These are phyloP conservation scores for Cerastis leucographa DNA, from an alignment of 2,888 invertebrate species.

Conservation along the genomic window DNA sequence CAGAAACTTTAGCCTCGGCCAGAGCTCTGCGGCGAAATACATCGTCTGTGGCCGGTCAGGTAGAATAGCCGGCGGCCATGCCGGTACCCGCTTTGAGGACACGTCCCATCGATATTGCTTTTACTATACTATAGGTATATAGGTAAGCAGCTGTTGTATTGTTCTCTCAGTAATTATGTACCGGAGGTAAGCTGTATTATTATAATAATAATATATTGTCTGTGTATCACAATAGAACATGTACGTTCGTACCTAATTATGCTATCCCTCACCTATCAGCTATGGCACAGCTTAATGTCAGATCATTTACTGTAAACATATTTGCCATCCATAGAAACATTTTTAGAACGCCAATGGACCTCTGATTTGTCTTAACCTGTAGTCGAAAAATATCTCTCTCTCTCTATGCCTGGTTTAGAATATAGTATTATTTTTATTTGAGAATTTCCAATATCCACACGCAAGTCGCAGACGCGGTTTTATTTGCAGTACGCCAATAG, in stretches of 20 bases:
- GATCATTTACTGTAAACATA: background rate
- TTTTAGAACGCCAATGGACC: too few relatives aligned
- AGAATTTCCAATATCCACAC: background rate
- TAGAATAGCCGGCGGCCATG: conserved; percentile 23
- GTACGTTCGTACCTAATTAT: background rate
- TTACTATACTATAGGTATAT: background rate
- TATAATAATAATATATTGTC: background rate
- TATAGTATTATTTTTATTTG: background rate
- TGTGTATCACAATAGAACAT: background rate
- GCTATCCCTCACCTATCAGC: background rate
- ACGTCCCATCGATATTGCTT: conserved; percentile 29
- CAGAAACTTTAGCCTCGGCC: background rate
- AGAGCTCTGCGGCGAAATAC: conserved; percentile 6
- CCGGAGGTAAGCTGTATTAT: background rate
- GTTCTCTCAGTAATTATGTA: conserved; percentile 19
- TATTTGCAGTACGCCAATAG: too few relatives aligned
- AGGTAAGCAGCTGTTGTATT: conserved; percentile 10
- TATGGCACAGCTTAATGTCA: too few relatives aligned
- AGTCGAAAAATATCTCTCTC: too few relatives aligned
- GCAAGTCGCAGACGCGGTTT: too few relatives aligned
- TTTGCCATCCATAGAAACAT: background rate
- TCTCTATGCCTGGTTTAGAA: background rate
- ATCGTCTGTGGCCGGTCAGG: conserved; percentile 21
- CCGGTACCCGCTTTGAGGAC: conserved; percentile 31
- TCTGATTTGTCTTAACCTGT: too few relatives aligned